Conservation (phyloP, 2,888 invertebrate species). For the Luperina testacea region DNA sequence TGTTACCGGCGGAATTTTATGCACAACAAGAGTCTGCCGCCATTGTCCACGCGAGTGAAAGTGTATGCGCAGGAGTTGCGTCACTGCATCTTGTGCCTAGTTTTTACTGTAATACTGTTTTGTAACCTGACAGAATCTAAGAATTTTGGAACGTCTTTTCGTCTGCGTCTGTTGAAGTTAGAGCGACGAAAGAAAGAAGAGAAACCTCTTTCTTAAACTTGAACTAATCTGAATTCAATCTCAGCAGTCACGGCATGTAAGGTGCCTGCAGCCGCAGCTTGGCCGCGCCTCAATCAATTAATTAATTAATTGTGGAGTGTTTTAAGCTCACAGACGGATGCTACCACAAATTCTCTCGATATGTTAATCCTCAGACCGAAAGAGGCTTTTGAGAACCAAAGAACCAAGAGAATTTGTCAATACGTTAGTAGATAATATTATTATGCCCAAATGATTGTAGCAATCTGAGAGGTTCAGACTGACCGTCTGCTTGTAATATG, state of each 20-base stretch:
- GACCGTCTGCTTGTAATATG: conserved; percentile 7
- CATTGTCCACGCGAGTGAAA: conserved; percentile 64
- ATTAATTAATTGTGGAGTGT: conserved; percentile 11
- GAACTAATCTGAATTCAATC: background rate
- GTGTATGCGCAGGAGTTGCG: conserved; percentile 57
- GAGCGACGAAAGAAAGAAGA: background rate
- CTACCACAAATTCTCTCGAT: conserved; percentile 10
- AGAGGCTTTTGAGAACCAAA: background rate
- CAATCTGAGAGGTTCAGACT: background rate
- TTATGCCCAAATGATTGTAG: conserved; percentile 13
- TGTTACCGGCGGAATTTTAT: conserved; percentile 63
- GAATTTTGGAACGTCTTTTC: background rate
- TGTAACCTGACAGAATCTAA: conserved; percentile 33
- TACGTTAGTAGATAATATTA: background rate
- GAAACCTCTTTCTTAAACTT: background rate
- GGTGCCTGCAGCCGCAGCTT: background rate
- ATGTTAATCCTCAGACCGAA: conserved; percentile 13
- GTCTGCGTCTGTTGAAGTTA: background rate
- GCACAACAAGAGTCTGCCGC: conserved; percentile 62
- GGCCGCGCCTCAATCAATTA: conserved; percentile 8
- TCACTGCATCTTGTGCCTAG: conserved; percentile 57
- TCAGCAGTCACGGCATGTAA: background rate
- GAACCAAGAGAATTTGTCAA: conserved; percentile 16
- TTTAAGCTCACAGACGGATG: conserved; percentile 3
- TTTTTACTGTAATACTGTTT: conserved; percentile 46